phyloP scores from a whole-genome alignment of 2,113 vertebrate species.

The Clupea harengus region DNA sequence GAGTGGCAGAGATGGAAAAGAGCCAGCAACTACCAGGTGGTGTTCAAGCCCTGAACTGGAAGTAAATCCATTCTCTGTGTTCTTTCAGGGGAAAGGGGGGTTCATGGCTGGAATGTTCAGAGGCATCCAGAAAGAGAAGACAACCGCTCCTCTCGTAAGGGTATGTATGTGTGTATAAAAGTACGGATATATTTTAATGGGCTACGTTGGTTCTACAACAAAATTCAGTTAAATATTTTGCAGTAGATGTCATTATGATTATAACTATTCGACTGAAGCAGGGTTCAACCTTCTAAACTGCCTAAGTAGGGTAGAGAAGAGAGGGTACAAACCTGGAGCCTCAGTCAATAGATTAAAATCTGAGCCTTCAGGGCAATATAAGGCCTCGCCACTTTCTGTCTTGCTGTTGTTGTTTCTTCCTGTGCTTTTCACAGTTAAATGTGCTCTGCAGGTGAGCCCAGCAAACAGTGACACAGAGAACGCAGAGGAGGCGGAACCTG shows the following conservation, averaged over 20 bases:
- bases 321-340: too few relatives aligned
- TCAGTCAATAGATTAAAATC: too few relatives aligned
- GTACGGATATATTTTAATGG: background rate
- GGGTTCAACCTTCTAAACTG: too few relatives aligned
- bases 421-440: background rate
- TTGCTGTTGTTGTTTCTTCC: too few relatives aligned
- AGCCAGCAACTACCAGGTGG: background rate
- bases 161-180: constrained; percentile 32
- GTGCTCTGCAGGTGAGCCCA: constrained; percentile 38
- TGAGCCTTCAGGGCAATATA: too few relatives aligned
- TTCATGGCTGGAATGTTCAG: constrained; percentile 48
- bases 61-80: background rate
- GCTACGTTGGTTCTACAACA: background rate
- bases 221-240: background rate
- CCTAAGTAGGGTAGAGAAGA: too few relatives aligned
- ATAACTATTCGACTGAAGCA: too few relatives aligned
- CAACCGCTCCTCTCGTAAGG: constrained; percentile 9
- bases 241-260: too few relatives aligned
- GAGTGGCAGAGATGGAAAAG: background rate
- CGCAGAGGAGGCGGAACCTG: constrained; percentile 20
- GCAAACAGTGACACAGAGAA: constrained; percentile 39
- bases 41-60: background rate
- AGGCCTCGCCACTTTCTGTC: too few relatives aligned
- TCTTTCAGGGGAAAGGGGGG: constrained; percentile 36
- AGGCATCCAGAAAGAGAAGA: constrained; percentile 29